These are phyloP conservation scores for Genyomyrus donnyi DNA, from an alignment of 2,113 vertebrate species.

Conservation along the genomic window DNA sequence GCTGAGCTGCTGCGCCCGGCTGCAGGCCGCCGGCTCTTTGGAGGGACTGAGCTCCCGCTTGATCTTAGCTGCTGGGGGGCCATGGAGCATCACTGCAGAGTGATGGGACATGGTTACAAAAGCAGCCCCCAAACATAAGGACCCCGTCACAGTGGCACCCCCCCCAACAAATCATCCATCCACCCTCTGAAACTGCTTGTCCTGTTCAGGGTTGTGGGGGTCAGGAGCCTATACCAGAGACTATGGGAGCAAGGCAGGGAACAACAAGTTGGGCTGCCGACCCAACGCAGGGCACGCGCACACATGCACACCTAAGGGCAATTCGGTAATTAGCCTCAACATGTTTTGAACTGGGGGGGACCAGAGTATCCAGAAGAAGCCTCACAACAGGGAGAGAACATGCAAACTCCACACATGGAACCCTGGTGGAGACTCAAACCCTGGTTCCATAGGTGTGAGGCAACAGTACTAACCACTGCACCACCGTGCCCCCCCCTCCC, in stretches of 20 bases:
- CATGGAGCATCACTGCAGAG: conserved; percentile 86
- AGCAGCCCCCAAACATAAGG: not conserved
- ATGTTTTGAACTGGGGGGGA: too few relatives aligned
- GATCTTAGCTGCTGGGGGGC: conserved; percentile 84
- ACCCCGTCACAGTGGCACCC: conserved; percentile 8
- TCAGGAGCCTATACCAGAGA: not conserved
- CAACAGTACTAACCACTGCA: too few relatives aligned
- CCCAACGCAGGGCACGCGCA: not conserved
- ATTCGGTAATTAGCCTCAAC: too few relatives aligned
- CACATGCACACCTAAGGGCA: too few relatives aligned
- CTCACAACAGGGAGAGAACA: not conserved
- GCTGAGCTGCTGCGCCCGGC: conserved; percentile 77
- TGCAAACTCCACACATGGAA: too few relatives aligned
- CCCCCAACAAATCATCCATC: not conserved
- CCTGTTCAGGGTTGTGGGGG: not conserved
- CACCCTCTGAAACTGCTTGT: not conserved
- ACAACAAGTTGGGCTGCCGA: too few relatives aligned
- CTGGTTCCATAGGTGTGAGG: too few relatives aligned
- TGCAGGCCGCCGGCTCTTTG: conserved; percentile 79
- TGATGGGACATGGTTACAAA: not conserved
- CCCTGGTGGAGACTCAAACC: too few relatives aligned
- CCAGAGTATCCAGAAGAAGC: too few relatives aligned
- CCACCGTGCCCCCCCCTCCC: not conserved
- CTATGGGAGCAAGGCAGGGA: not conserved
- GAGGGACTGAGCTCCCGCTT: conserved; percentile 86